Evolutionary conservation across 2,113 vertebrate species (phyloP), one percentile per base, ranked within the genome.

Genomic region (Vulpes ferrilata): DNA sequence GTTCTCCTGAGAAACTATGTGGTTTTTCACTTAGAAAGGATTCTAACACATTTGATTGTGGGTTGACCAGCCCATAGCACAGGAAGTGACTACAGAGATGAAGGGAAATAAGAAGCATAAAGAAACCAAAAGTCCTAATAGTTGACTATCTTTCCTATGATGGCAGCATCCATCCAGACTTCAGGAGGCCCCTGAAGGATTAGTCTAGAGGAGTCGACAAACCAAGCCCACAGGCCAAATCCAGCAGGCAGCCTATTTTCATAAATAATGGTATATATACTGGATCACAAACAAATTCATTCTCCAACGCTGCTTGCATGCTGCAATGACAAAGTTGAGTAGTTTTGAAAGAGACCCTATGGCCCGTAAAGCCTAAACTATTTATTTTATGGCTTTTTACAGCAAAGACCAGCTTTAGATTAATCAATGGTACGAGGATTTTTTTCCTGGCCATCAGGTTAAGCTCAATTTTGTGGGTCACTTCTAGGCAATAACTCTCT

Each of bases 81-180:
- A 43, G n/a, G 15, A 7, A 27, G 10, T 53, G 11, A 35, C 1
- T 2, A 19, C 19, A 17, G 27, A 69, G 12, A 38, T 1, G 16
- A 17, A 57, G 22, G 20, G 25, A 4, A 23, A 35, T 51, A 12
- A 62, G 30, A 60, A 20, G 13, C 69, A 57, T 27, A 89, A 59
- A n/a, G 12, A 88, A 62, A 8, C 16, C 43, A 15, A 38, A 11
- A 32, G 5, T 5, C 11, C 60, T 13, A 35, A 4, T 15, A 15
- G 27, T 1, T 55, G 17, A 10, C 53, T 2, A 0, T 23, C 11
- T 48, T 73, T 27, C 25, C 17, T 0, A 3, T 8, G 43, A 74
- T 23, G 20, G 7, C 9, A 43, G 25, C 23, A n/a, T 35, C 67
- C 57, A 25, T 62, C 62, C 51, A 35, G 69, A 84, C 30, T 7